Evolutionary conservation across 2,797 vertebrate genomes (phyloP).

Genomic region (Perodicticus potto): DNA sequence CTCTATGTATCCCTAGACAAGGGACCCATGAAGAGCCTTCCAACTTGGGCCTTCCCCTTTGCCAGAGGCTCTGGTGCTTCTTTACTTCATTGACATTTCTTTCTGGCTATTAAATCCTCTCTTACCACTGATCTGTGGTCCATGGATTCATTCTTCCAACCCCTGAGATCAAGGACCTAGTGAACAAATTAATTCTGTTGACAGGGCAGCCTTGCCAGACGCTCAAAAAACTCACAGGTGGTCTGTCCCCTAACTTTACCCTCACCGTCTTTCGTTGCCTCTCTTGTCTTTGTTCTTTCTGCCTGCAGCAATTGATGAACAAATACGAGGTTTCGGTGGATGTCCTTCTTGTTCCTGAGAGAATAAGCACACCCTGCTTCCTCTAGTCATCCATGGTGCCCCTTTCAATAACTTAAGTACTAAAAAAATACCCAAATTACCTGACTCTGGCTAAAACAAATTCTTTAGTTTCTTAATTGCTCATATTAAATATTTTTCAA

Average conservation of each 20-base stretch:
- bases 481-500: not conserved
- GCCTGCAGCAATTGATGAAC: not conserved
- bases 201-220: not conserved
- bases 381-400: not conserved
- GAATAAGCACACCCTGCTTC: not conserved
- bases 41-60: too few relatives aligned
- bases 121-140: too few relatives aligned
- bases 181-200: too few relatives aligned
- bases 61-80: too few relatives aligned
- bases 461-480: not conserved
- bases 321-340: not conserved
- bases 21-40: too few relatives aligned
- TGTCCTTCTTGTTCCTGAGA: not conserved
- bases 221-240: not conserved
- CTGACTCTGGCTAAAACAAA: not conserved
- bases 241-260: not conserved
- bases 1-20: too few relatives aligned
- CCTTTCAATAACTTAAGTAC: not conserved
- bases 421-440: not conserved
- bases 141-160: too few relatives aligned
- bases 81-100: too few relatives aligned
- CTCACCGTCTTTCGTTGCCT: not conserved
- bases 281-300: not conserved
- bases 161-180: too few relatives aligned
- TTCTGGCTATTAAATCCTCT: too few relatives aligned